Conservation (phyloP, 2,888 invertebrate species). For the Pemphredon lugubris region DNA sequence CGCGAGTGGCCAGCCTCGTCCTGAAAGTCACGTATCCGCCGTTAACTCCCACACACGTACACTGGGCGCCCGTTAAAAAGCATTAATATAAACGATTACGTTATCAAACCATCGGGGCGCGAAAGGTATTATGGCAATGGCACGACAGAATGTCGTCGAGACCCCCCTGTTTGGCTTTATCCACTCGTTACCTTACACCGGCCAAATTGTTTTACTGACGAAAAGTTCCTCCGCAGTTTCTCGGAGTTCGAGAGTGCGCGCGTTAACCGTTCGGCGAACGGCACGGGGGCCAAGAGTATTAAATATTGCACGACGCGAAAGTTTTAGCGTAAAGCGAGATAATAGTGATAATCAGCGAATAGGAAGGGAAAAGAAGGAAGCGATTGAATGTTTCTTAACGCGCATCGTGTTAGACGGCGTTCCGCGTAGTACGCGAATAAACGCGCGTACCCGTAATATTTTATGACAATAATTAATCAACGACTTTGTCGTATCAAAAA, state of each 20-base stretch:
- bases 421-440: slow-evolving; percentile 16
- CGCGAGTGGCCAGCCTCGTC: neutral
- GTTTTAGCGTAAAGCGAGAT: slow-evolving; percentile 1
- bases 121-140: slow-evolving; percentile 41
- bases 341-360: neutral
- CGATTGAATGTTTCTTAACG: neutral
- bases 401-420: neutral
- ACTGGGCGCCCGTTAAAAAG: slow-evolving; percentile 43
- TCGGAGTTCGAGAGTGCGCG: slow-evolving; percentile 9
- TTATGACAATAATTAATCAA: no score
- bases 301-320: slow-evolving; percentile 17
- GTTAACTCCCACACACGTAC: slow-evolving; percentile 28
- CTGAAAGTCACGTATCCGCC: slow-evolving; percentile 40
- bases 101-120: slow-evolving; percentile 38
- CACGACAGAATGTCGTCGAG: slow-evolving; percentile 18
- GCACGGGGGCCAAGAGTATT: slow-evolving; percentile 8
- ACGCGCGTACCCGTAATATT: slow-evolving; percentile 16
- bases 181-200: slow-evolving; percentile 29
- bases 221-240: slow-evolving; percentile 57
- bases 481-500: no score
- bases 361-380: slow-evolving; percentile 9
- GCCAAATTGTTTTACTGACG: slow-evolving; percentile 61
- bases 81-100: slow-evolving; percentile 52
- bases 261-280: slow-evolving; percentile 34
- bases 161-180: slow-evolving; percentile 39